These are phyloP conservation scores for Aphaenogaster ashmeadi DNA, from an alignment of 1,140 invertebrate species.

Conservation along the genomic window DNA sequence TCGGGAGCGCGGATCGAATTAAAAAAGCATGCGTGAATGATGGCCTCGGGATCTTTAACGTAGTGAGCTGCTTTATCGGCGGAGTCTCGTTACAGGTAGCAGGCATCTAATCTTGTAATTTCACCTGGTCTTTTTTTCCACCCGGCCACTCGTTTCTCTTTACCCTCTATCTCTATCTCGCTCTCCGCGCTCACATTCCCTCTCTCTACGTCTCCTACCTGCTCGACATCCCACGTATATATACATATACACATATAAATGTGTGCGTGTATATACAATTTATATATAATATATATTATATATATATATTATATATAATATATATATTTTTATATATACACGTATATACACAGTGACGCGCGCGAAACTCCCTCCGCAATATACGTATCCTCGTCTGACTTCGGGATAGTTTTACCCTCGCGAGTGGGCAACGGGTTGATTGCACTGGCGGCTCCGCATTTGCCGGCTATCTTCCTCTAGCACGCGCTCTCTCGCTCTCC, in stretches of 20 bases:
- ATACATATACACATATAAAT: constrained; percentile 10
- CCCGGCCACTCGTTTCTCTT: constrained; percentile 67
- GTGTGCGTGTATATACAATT: background rate
- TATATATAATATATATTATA: constrained; percentile 28
- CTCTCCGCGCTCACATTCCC: constrained; percentile 34
- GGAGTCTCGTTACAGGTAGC: constrained; percentile 76
- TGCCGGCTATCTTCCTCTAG: constrained; percentile 75
- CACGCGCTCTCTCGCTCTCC: constrained; percentile 46
- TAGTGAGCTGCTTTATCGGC: constrained; percentile 83
- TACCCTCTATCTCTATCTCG: constrained; percentile 50
- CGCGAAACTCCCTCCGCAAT: constrained; percentile 69
- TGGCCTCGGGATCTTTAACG: constrained; percentile 34
- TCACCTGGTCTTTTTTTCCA: constrained; percentile 71
- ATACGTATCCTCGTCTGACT: constrained; percentile 81
- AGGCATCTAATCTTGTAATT: constrained; percentile 81
- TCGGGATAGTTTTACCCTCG: constrained; percentile 85
- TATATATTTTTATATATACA: constrained; percentile 10
- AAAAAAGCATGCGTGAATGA: constrained; percentile 64
- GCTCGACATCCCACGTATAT: constrained; percentile 20
- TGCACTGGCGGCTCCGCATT: constrained; percentile 84
- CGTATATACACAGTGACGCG: constrained; percentile 32
- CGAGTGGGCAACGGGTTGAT: constrained; percentile 85
- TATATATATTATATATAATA: constrained; percentile 18
- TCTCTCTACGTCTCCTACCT: constrained; percentile 29
- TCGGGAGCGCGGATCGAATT: constrained; percentile 57